phyloP scores from a whole-genome alignment of 1,140 invertebrate genomes.

The Chrysoperla carnea region DNA sequence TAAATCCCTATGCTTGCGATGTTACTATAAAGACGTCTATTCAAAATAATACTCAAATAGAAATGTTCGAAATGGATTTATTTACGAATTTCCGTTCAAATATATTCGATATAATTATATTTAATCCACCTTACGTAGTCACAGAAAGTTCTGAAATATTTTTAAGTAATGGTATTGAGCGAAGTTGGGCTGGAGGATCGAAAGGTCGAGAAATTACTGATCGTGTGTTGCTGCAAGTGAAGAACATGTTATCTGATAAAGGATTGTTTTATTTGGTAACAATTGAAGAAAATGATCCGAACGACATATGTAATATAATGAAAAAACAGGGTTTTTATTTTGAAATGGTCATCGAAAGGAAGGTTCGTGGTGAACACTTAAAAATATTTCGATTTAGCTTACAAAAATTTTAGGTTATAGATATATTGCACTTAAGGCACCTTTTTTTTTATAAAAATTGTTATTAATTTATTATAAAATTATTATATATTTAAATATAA shows the following conservation, averaged over 20 bases:
- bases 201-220: slow-evolving; percentile 69
- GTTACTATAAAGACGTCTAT: slow-evolving; percentile 45
- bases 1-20: slow-evolving; percentile 60
- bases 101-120: slow-evolving; percentile 72
- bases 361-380: slow-evolving; percentile 29
- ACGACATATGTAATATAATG: slow-evolving; percentile 49
- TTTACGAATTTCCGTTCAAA: slow-evolving; percentile 24
- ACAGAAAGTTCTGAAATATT: slow-evolving; percentile 55
- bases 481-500: not conserved
- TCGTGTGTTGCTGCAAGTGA: slow-evolving; percentile 45
- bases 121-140: slow-evolving; percentile 96
- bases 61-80: slow-evolving; percentile 53
- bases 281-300: slow-evolving; percentile 69
- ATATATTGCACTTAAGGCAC: not conserved
- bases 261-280: slow-evolving; percentile 74
- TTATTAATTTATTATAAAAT: not conserved
- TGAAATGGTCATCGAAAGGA: slow-evolving; percentile 43
- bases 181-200: slow-evolving; percentile 71
- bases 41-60: slow-evolving; percentile 42
- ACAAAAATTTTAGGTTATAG: not conserved
- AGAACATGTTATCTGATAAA: slow-evolving; percentile 41
- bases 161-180: slow-evolving; percentile 29
- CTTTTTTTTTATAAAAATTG: too few relatives aligned
- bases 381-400: slow-evolving; percentile 24
- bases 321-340: slow-evolving; percentile 35